These are phyloP conservation scores for Scaptomyza hsui DNA, from an alignment of 1,140 invertebrate genomes.

Conservation along the genomic window DNA sequence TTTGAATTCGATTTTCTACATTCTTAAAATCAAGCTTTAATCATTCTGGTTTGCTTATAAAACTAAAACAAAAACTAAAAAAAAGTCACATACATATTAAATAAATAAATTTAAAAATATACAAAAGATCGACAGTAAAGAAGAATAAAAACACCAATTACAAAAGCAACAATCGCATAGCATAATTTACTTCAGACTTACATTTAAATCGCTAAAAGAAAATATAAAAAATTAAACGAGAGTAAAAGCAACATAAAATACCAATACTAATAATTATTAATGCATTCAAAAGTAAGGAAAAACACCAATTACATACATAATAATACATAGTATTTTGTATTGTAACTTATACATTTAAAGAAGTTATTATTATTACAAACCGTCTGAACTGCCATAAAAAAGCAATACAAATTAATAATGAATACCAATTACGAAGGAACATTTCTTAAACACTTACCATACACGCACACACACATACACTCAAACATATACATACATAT, in stretches of 20 bases:
- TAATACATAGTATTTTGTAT: constrained; percentile 33
- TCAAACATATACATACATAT: constrained; percentile 18
- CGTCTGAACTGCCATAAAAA: constrained; percentile 80
- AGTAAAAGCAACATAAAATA: not conserved
- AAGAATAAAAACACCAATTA: not conserved
- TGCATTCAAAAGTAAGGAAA: constrained; percentile 19
- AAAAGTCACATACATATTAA: constrained; percentile 16
- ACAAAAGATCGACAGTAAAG: not conserved
- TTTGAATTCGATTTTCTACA: constrained; percentile 9
- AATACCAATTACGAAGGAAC: constrained; percentile 38
- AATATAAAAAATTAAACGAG: constrained; percentile 28
- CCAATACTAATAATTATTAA: constrained; percentile 30
- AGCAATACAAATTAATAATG: constrained; percentile 63
- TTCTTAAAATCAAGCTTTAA: not conserved
- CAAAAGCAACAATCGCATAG: not conserved
- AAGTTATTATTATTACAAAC: constrained; percentile 45
- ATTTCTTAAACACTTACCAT: constrained; percentile 3
- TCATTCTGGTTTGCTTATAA: constrained; percentile 3
- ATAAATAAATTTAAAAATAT: not conserved
- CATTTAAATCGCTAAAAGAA: constrained; percentile 31
- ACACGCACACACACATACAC: constrained; percentile 16
- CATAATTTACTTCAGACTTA: constrained; percentile 5
- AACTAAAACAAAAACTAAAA: constrained; percentile 17
- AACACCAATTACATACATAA: constrained; percentile 32
- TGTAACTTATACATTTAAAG: constrained; percentile 35